These are phyloP conservation scores for Mustela erminea DNA, from an alignment of 2,797 vertebrate species.

Conservation along the genomic window DNA sequence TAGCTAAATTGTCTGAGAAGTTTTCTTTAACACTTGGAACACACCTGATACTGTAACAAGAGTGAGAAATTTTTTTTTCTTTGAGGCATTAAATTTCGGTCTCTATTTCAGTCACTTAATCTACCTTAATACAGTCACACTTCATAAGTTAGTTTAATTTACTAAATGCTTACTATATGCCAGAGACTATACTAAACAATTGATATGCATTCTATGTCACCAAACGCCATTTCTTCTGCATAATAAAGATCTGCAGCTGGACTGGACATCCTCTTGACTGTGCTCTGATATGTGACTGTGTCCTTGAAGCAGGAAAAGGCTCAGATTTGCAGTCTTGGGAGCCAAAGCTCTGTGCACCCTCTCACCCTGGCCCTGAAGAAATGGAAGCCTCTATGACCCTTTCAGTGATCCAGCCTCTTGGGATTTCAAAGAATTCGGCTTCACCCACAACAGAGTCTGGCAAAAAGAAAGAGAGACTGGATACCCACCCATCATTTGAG, in stretches of 20 bases:
- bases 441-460: slow-evolving; percentile 31
- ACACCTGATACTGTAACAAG: background rate
- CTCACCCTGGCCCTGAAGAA: background rate
- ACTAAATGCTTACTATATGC: slow-evolving; percentile 41
- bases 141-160: slow-evolving; percentile 52
- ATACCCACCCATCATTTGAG: background rate
- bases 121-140: background rate
- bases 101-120: slow-evolving; percentile 1
- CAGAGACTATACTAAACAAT: background rate
- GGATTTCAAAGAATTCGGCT: background rate
- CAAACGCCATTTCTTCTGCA: background rate
- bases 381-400: background rate
- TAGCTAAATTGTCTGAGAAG: background rate
- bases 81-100: slow-evolving; percentile 28
- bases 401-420: background rate
- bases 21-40: slow-evolving; percentile 33
- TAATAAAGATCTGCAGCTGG: background rate
- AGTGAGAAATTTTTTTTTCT: slow-evolving; percentile 56
- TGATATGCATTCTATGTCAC: background rate
- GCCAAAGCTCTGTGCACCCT: background rate
- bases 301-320: background rate
- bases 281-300: background rate
- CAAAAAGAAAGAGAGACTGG: background rate
- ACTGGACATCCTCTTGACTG: background rate
- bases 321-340: background rate